These are phyloP conservation scores for Leptinotarsa undecemlineata DNA, from an alignment of 1,140 invertebrate species.

Conservation along the genomic window DNA sequence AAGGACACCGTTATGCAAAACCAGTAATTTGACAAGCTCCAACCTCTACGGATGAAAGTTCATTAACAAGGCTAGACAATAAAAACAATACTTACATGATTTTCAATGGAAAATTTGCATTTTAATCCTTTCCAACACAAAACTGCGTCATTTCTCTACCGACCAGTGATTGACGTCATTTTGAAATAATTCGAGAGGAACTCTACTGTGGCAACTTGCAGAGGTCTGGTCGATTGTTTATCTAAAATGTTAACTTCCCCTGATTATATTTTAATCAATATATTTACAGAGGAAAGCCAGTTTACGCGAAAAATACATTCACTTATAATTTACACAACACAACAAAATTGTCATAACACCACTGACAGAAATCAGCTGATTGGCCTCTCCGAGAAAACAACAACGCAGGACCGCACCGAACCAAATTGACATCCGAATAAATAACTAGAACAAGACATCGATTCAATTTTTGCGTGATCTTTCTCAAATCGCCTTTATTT, in stretches of 20 bases:
- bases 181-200: background rate
- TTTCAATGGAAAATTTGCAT: constrained; percentile 2
- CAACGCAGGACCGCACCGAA: too few species aligned
- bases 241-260: background rate
- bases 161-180: constrained; percentile 27
- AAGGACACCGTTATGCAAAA: background rate
- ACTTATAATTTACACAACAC: constrained; percentile 15
- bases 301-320: constrained; percentile 11
- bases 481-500: too few species aligned
- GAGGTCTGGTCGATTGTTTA: background rate
- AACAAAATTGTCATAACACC: constrained; percentile 30
- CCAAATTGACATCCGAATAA: too few species aligned
- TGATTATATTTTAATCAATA: background rate
- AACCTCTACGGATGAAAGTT: background rate
- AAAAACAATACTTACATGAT: constrained; percentile 7
- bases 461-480: too few species aligned
- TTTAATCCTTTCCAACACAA: constrained; percentile 4
- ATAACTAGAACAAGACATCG: too few species aligned
- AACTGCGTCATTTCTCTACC: constrained; percentile 30
- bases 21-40: background rate
- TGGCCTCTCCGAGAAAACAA: background rate
- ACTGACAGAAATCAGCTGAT: constrained; percentile 44
- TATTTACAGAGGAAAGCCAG: background rate
- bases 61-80: background rate
- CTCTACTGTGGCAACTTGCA: background rate